phyloP scores from a whole-genome alignment of 2,113 vertebrate species.

The Rhinichthys klamathensis region DNA sequence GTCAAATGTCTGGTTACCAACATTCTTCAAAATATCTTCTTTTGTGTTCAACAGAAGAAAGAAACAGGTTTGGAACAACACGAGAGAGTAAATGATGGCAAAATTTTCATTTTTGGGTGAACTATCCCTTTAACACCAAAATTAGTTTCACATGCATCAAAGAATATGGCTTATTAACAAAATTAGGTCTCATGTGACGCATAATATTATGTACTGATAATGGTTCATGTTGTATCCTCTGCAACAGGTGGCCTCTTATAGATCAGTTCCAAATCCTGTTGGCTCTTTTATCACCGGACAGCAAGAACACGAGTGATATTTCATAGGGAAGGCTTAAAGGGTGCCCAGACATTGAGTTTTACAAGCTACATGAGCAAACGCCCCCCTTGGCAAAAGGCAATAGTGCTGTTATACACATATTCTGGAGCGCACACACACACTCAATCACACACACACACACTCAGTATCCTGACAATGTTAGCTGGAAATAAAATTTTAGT shows the following conservation, averaged over 20 bases:
- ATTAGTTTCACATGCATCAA: slow-evolving; percentile 2
- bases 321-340: slow-evolving; percentile 65
- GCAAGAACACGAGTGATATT: slow-evolving; percentile 62
- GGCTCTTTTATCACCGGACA: slow-evolving; percentile 66
- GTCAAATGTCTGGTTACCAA: no score
- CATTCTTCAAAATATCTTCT: no score
- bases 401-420: slow-evolving; percentile 34
- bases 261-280: slow-evolving; percentile 70
- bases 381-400: slow-evolving; percentile 52
- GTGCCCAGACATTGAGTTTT: slow-evolving; percentile 60
- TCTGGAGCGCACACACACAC: neutral
- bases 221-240: slow-evolving; percentile 54
- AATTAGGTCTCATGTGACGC: slow-evolving; percentile 37
- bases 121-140: neutral
- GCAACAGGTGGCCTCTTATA: slow-evolving; percentile 76
- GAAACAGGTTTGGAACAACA: no score
- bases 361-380: slow-evolving; percentile 58
- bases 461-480: slow-evolving; percentile 69
- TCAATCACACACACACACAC: slow-evolving; percentile 34
- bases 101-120: no score
- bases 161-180: neutral
- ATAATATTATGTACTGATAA: slow-evolving; percentile 65
- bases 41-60: no score
- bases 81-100: no score
- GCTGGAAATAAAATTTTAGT: slow-evolving; percentile 77